Conservation (phyloP, 2,888 invertebrate species). For the Biston stratarius region DNA sequence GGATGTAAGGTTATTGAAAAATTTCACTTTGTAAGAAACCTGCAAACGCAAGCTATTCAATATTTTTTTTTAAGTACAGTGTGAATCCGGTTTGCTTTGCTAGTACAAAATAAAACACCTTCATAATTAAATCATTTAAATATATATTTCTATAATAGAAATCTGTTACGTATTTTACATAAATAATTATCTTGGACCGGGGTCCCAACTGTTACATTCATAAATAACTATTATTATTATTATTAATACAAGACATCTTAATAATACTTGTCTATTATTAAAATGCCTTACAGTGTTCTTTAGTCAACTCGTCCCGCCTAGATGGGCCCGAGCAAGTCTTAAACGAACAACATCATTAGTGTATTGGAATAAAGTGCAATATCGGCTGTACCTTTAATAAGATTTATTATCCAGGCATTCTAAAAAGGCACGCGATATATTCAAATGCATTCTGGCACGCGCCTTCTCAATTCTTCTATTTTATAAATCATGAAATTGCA, state of each 20-base stretch:
- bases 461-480: too few species aligned
- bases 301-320: neutral
- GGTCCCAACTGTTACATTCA: constrained; percentile 27
- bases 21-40: too few species aligned
- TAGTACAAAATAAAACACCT: constrained; percentile 58
- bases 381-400: neutral
- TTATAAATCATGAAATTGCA: too few species aligned
- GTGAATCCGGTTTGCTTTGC: neutral
- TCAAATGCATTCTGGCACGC: neutral
- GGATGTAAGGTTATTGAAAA: too few species aligned
- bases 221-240: constrained; percentile 50
- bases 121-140: constrained; percentile 77
- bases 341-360: neutral
- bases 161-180: constrained; percentile 75
- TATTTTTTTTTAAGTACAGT: too few species aligned
- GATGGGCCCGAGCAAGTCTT: neutral
- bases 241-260: constrained; percentile 61
- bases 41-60: too few species aligned
- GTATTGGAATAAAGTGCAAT: neutral
- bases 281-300: constrained; percentile 36
- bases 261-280: constrained; percentile 50
- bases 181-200: constrained; percentile 51
- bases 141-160: constrained; percentile 80
- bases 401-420: neutral
- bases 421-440: neutral